Base-by-base conservation (phyloP, 2,888 invertebrate genomes). In the Pseudococcus longispinus region DNA sequence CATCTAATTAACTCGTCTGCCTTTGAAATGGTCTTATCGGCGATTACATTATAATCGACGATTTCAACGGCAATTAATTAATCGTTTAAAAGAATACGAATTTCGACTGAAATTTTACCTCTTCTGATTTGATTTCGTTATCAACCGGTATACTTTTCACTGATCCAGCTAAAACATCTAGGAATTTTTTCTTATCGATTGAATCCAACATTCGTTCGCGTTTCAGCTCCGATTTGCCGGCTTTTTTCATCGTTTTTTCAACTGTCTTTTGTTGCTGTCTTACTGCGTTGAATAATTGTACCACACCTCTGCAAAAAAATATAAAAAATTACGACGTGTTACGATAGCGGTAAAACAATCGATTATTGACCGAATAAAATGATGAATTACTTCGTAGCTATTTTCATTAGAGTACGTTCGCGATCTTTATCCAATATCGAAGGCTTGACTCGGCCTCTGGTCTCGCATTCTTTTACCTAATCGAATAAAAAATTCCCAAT, bases 211-310 rank as follows among this genome's bases (percentile, higher is more conserved):
- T 92, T 90, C 95, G 95, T 88, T 96, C 96, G 89, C 94, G 94
- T 90, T 95, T 95, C 37, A 94, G 93, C 90, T 96, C 95, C 51
- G 96, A 92, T 29, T 94, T 92, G n/a, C 95, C 95, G 88, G 93
- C 94, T 89, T 94, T 92, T 85, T 93, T 92, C 84, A 97, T 90
- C 91, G 96, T 94, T 87, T 92, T 93, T 77, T 94, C 93, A 83
- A 97, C 91, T 87, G 94, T 93, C 90, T 94, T 95, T 91, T 97
- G 97, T 90, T 97, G 97, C 89, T 94, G 93, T 89, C 93, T 94
- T 0, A 98, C 97, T 46, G 96, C 96, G 92, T 98, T 98, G 90
- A 97, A 98, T 88, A 98, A 91, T 90, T 97, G 97, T 0, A 98
- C 97, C 0, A 97, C 97, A 90, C 97, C 98, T 90, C 95, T 96